phyloP scores from a whole-genome alignment of 2,888 invertebrate genomes.

The Leptopilina drosophilae region DNA sequence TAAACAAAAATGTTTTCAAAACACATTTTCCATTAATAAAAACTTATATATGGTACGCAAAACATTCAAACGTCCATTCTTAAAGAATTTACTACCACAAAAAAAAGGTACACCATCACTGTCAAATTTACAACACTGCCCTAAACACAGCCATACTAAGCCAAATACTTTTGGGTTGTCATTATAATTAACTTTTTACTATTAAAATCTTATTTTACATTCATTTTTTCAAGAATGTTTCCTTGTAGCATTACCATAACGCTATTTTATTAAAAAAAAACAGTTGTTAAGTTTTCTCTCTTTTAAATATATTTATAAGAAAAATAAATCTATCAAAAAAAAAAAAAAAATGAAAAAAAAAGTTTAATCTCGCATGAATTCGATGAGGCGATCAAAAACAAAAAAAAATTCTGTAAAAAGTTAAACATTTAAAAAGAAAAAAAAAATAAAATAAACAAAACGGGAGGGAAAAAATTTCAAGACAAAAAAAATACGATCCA shows the following conservation, averaged over 20 bases:
- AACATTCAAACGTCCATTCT: conserved; percentile 63
- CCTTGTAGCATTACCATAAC: conserved; percentile 25
- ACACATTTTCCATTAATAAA: no score
- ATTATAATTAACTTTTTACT: conserved; percentile 62
- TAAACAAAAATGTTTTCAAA: no score
- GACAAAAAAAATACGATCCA: conserved; percentile 50
- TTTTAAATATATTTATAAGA: conserved; percentile 51
- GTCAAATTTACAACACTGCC: conserved; percentile 72
- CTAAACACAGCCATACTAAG: conserved; percentile 81
- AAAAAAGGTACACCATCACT: conserved; percentile 63
- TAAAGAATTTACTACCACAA: conserved; percentile 63
- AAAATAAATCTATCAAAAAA: conserved; percentile 51
- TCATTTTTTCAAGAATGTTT: conserved; percentile 44
- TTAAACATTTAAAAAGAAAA: not conserved
- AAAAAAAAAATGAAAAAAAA: conserved; percentile 46
- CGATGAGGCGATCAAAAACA: conserved; percentile 22
- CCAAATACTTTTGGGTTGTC: conserved; percentile 80
- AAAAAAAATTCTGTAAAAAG: not conserved
- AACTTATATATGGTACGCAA: conserved; percentile 59
- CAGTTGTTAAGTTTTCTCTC: conserved; percentile 22
- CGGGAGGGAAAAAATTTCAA: not conserved
- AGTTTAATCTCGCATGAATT: not conserved
- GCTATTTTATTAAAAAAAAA: conserved; percentile 31
- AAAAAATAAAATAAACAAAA: not conserved
- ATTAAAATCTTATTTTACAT: conserved; percentile 60